Percentiles rank a stretch among this genome's conserved stretches.
Conservation (phyloP, 1,140 invertebrate species). For the Heliothis subflexa region DNA sequence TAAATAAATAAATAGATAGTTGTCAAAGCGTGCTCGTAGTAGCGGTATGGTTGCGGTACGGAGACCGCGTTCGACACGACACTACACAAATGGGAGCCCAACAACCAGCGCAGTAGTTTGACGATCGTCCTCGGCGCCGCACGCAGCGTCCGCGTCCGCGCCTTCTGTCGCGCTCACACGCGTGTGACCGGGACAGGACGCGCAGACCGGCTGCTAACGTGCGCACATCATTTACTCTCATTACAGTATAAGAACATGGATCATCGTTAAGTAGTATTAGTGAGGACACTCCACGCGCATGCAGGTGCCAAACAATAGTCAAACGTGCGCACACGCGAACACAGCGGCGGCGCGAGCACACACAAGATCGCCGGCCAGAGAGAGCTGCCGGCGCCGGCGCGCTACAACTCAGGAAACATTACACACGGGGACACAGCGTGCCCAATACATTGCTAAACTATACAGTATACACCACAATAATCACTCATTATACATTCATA, state of each 20-base stretch:
- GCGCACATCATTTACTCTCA: conserved; percentile 22
- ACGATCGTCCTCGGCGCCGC: conserved; percentile 61
- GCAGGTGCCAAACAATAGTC: conserved; percentile 74
- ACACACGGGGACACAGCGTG: conserved; percentile 53
- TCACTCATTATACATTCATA: not conserved
- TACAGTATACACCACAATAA: conserved; percentile 5
- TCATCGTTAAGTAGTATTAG: conserved; percentile 20
- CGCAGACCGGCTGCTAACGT: conserved; percentile 49
- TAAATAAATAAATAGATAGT: conserved; percentile 60
- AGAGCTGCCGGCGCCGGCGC: conserved; percentile 71
- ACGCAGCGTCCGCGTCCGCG: conserved; percentile 50
- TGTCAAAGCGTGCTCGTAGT: conserved; percentile 68
- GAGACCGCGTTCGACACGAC: conserved; percentile 54
- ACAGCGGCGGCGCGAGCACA: conserved; percentile 79
- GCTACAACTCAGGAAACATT: conserved; percentile 78
- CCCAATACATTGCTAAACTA: conserved; percentile 17
- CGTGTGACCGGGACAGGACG: conserved; percentile 63
- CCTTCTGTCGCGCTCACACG: conserved; percentile 61
- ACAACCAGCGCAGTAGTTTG: conserved; percentile 59
- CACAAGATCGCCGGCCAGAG: conserved; percentile 84
- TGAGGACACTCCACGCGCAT: conserved; percentile 54
- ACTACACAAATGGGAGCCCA: conserved; percentile 48
- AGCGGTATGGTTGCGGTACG: conserved; percentile 48
- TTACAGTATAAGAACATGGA: conserved; percentile 29
- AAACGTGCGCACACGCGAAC: conserved; percentile 71